A percentile compares a stretch with the other conserved stretches of the same genome.
Evolutionary conservation across 1,140 invertebrate species (phyloP).

Genomic region (Drosophila nasuta): DNA sequence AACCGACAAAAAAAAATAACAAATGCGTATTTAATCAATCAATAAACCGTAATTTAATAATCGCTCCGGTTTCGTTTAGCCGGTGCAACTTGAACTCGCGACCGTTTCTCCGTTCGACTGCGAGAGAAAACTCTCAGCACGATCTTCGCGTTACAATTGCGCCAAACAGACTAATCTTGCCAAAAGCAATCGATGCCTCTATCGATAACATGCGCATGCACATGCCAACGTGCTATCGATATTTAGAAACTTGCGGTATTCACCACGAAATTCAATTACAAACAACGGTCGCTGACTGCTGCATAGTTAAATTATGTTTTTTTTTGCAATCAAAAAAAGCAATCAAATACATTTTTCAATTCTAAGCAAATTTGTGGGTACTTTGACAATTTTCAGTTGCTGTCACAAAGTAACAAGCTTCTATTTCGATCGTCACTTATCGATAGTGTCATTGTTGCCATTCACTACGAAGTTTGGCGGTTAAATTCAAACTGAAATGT

Average conservation of each 20-base stretch:
- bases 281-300: neutral
- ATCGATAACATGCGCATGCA: constrained; percentile 16
- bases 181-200: constrained; percentile 22
- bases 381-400: neutral
- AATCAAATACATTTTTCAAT: too few species aligned
- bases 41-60: constrained; percentile 36
- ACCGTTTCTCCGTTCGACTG: constrained; percentile 34
- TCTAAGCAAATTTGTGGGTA: too few species aligned
- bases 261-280: neutral
- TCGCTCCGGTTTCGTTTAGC: constrained; percentile 26
- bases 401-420: neutral
- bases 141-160: constrained; percentile 50
- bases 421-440: constrained; percentile 12
- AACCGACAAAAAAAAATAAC: constrained; percentile 18
- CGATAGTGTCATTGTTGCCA: constrained; percentile 10
- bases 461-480: constrained; percentile 1
- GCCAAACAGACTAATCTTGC: constrained; percentile 50
- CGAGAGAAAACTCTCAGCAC: constrained; percentile 20
- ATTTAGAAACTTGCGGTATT: constrained; percentile 8
- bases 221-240: neutral
- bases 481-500: neutral
- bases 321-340: too few species aligned
- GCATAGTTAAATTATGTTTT: too few species aligned
- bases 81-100: constrained; percentile 49
- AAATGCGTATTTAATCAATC: constrained; percentile 43